phyloP scores from a whole-genome alignment of 2,888 invertebrate species.

The Drosophila colorata region DNA sequence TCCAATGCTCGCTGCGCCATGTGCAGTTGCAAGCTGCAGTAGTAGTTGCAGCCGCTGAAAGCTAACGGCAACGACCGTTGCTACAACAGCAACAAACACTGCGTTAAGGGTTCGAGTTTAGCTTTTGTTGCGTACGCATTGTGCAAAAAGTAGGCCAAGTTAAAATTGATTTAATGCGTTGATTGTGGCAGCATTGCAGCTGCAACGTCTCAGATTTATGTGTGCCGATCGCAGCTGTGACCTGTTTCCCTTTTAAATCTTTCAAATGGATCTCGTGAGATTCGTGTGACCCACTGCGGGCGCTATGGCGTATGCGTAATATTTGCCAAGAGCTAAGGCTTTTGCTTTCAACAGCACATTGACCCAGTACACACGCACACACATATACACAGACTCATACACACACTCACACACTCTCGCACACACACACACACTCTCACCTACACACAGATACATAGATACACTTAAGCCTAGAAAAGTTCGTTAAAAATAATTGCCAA shows the following conservation, averaged over 20 bases:
- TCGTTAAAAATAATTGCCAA: constrained; percentile 78
- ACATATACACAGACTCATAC: constrained; percentile 1
- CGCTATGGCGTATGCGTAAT: constrained; percentile 62
- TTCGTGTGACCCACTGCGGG: constrained; percentile 25
- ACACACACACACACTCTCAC: constrained; percentile 2
- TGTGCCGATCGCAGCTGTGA: constrained; percentile 54
- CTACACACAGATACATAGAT: constrained; percentile 2
- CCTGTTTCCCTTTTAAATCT: constrained; percentile 35
- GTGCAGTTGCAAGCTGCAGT: constrained; percentile 57
- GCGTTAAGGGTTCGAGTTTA: constrained; percentile 59
- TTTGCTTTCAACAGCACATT: constrained; percentile 50
- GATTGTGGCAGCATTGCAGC: constrained; percentile 63
- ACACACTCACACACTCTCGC: constrained; percentile 6
- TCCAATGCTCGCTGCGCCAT: constrained; percentile 43
- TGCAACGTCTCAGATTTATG: constrained; percentile 62
- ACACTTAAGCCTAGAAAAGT: constrained; percentile 35
- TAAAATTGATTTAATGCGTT: constrained; percentile 82
- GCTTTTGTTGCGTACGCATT: constrained; percentile 17
- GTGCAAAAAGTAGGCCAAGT: constrained; percentile 80
- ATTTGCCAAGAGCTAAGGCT: not conserved
- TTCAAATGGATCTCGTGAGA: constrained; percentile 40
- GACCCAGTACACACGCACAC: constrained; percentile 56
- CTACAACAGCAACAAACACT: constrained; percentile 18
- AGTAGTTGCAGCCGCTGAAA: constrained; percentile 11
- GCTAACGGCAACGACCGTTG: constrained; percentile 14